These are phyloP conservation scores for Brachyhypopomus occidentalis DNA, from an alignment of 2,113 vertebrate species.

Conservation along the genomic window DNA sequence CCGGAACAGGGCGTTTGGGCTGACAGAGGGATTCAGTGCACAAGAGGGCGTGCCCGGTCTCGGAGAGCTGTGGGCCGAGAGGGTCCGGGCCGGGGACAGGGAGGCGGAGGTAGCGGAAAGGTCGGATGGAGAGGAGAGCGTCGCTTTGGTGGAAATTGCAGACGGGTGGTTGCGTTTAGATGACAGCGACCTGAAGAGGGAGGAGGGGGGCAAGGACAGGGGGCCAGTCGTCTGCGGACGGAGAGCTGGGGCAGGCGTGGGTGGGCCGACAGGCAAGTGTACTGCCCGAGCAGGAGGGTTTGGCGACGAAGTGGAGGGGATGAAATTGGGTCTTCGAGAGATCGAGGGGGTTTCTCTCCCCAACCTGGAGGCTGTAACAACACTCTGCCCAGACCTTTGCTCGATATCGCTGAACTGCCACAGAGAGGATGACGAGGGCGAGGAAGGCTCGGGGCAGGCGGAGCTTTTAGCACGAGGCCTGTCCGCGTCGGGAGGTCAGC, in stretches of 20 bases:
- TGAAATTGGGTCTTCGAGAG: constrained; percentile 63
- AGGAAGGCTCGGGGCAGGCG: constrained; percentile 3
- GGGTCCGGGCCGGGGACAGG: constrained; percentile 22
- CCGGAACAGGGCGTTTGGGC: constrained; percentile 52
- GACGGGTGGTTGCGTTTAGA: constrained; percentile 31
- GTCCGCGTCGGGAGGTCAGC: constrained; percentile 61
- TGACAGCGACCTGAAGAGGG: neutral
- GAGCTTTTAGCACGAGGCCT: constrained; percentile 59
- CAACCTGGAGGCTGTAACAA: constrained; percentile 58
- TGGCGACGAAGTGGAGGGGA: neutral
- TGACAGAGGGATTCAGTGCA: constrained; percentile 55
- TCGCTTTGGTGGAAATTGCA: constrained; percentile 27
- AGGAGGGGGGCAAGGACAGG: too few species aligned
- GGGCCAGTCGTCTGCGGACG: too few species aligned
- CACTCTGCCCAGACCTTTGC: constrained; percentile 65
- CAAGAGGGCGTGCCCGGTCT: constrained; percentile 60
- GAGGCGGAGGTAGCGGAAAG: neutral
- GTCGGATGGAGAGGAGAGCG: constrained; percentile 17
- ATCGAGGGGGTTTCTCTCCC: constrained; percentile 60
- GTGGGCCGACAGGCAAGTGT: too few species aligned
- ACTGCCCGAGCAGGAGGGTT: too few species aligned
- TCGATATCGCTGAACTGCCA: constrained; percentile 63
- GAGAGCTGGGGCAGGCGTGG: too few species aligned
- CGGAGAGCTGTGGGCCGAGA: constrained; percentile 61
- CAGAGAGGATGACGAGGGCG: constrained; percentile 8